Evolutionary conservation across 1,140 invertebrate genomes (phyloP), one percentile per base, ranked within the genome.

Genomic region (Achatina immaculata): DNA sequence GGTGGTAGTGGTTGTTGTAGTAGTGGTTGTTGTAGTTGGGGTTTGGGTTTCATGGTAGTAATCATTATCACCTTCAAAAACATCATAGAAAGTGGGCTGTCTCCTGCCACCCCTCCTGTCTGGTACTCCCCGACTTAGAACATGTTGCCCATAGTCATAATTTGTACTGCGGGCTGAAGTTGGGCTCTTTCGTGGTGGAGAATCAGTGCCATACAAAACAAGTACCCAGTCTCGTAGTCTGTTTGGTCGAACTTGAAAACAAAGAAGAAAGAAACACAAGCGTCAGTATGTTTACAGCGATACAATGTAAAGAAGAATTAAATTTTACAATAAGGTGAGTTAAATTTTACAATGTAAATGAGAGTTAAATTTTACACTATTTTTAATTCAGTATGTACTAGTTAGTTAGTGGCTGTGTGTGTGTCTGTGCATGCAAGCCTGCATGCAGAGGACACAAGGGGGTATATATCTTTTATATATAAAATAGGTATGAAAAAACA

Each of bases 191-290:
- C 86, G 84, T 38, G 89, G 88, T 73, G 87, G 82, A n/a, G 80
- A 84, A 77, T 88, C 87, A 11, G 90, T 91, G 73, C 90, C 90
- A 83, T 89, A 89, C 68, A 91, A 81, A 11, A 91, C 90, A 45
- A 91, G 87, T 24, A 86, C 84, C 89, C 89, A 90, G 79, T 89
- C 87, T 58, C 87, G 86, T 73, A 91, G 83, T 66, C 83, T 85
- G 82, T 83, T 86, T 76, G 82, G 81, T 36, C 84, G 85, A 83
- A 86, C 90, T 91, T 88, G 73, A 90, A 90, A 19, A 68, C 80
- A 87, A 85, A 83, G 82, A 74, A 84, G 68, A 83, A 82, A 83
- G 80, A 74, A 81, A 78, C 71, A 80, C 69, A 80, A 79, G 78
- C 9, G 69, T 19, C 14, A 11, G 69, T 11, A 34, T 14, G 24